Evolutionary conservation across 1,140 invertebrate genomes (phyloP).

Genomic region (Bradysia coprophila): DNA sequence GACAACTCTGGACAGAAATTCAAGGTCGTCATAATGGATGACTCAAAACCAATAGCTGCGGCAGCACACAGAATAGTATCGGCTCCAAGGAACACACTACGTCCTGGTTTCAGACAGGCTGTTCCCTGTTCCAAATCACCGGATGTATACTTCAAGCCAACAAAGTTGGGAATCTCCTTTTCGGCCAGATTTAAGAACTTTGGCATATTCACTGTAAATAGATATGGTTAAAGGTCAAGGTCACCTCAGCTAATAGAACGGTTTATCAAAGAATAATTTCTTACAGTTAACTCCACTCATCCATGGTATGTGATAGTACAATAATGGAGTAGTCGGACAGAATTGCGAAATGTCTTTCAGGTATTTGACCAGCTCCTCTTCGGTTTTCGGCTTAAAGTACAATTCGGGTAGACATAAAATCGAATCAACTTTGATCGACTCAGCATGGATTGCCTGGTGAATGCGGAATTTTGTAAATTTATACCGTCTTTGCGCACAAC

Average conservation of each 20-base stretch:
- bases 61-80: conserved; percentile 32
- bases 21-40: conserved; percentile 40
- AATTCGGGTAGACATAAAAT: conserved; percentile 59
- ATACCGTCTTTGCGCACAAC: conserved; percentile 60
- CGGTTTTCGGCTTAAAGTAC: conserved; percentile 48
- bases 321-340: conserved; percentile 58
- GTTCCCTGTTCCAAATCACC: conserved; percentile 40
- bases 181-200: conserved; percentile 39
- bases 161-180: conserved; percentile 44
- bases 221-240: conserved; percentile 3
- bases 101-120: conserved; percentile 31
- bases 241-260: not conserved
- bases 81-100: conserved; percentile 38
- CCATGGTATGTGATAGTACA: conserved; percentile 65
- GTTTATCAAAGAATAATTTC: conserved; percentile 8
- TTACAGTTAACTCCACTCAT: conserved; percentile 50
- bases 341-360: conserved; percentile 41
- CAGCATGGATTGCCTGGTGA: conserved; percentile 57
- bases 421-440: conserved; percentile 42
- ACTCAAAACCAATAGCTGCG: conserved; percentile 40
- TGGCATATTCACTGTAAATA: conserved; percentile 49
- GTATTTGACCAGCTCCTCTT: conserved; percentile 47
- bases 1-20: conserved; percentile 34
- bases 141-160: conserved; percentile 55
- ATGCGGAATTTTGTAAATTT: conserved; percentile 26